These are phyloP conservation scores for Schizotus pectinicornis DNA, from an alignment of 2,888 invertebrate genomes.

Conservation along the genomic window DNA sequence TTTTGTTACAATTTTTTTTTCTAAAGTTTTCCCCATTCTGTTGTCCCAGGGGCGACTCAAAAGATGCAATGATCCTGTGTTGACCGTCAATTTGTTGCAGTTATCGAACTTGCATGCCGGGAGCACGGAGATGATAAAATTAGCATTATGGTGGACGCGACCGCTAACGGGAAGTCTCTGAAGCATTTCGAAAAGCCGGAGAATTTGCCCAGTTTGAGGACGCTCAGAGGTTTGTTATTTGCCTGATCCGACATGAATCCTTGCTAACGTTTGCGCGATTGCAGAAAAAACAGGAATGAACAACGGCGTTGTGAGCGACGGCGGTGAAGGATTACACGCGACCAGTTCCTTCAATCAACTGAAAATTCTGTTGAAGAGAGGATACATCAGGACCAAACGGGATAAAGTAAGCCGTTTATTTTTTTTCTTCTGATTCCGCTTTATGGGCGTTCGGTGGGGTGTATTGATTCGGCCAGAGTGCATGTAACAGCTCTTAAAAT, in stretches of 20 bases:
- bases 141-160: constrained; percentile 67
- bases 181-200: constrained; percentile 72
- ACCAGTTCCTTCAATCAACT: constrained; percentile 76
- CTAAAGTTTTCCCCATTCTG: no score
- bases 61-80: constrained; percentile 68
- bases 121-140: constrained; percentile 88
- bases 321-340: constrained; percentile 63
- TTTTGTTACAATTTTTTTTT: no score
- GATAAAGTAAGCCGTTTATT: constrained; percentile 65
- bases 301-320: constrained; percentile 8
- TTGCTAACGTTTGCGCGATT: neutral
- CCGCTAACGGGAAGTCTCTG: constrained; percentile 72
- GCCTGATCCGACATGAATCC: constrained; percentile 9
- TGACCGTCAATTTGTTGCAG: constrained; percentile 60
- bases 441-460: neutral
- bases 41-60: constrained; percentile 63
- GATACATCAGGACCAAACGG: constrained; percentile 75
- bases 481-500: no score
- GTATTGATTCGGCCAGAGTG: no score
- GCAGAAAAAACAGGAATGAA: neutral
- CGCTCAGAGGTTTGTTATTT: constrained; percentile 57
- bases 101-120: constrained; percentile 90
- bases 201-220: constrained; percentile 64
- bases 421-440: neutral
- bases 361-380: constrained; percentile 71